Percentiles rank a stretch among this genome's conserved stretches.
Conservation (phyloP, 2,888 invertebrate species). For the Cheilosia impressa region DNA sequence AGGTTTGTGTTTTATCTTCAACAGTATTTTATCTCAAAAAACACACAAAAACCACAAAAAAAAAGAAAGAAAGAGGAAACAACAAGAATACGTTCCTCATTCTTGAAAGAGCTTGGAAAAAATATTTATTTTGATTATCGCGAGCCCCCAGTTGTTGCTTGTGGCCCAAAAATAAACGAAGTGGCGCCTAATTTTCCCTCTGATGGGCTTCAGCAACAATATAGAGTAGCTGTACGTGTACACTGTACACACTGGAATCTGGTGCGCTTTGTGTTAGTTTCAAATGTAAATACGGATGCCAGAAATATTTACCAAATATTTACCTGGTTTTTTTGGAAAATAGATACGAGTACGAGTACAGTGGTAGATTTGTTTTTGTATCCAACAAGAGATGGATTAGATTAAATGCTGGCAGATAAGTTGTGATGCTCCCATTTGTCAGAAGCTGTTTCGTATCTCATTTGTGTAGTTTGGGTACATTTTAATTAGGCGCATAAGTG, state of each 20-base stretch:
- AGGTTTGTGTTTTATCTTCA: conserved; percentile 50
- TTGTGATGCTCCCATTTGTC: background rate
- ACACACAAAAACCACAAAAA: background rate
- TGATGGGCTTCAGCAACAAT: conserved; percentile 42
- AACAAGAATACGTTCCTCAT: conserved; percentile 28
- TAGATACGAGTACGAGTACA: conserved; percentile 7
- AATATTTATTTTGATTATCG: conserved; percentile 67
- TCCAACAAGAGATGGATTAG: background rate
- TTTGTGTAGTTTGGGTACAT: too few species aligned
- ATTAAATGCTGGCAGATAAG: background rate
- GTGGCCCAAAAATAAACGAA: conserved; percentile 61
- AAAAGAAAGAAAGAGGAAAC: background rate
- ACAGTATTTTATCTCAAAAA: conserved; percentile 37
- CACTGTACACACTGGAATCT: conserved; percentile 1
- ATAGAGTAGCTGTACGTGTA: background rate
- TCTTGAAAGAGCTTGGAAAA: conserved; percentile 25
- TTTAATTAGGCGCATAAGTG: too few species aligned
- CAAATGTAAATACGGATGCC: conserved; percentile 65
- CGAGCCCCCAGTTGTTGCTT: conserved; percentile 32
- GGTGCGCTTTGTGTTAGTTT: conserved; percentile 19
- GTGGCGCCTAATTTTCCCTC: conserved; percentile 61
- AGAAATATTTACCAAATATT: conserved; percentile 68
- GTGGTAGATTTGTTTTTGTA: background rate
- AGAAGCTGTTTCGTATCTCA: too few species aligned
- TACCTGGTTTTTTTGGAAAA: conserved; percentile 56